Evolutionary conservation across 2,888 invertebrate genomes (phyloP).

Genomic region (Eupsilia transversa): DNA sequence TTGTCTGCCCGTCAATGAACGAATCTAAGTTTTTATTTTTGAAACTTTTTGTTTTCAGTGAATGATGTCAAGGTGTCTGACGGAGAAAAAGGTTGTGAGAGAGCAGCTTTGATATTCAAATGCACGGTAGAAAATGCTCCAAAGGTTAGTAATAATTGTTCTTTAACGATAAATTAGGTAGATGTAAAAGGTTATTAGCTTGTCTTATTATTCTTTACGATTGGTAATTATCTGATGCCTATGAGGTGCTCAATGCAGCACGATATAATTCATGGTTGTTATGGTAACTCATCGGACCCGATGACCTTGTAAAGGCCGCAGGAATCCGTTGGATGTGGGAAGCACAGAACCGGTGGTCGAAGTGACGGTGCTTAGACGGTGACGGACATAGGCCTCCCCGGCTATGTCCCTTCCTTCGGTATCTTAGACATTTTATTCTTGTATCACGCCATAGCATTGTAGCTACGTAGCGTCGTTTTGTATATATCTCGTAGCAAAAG

Average conservation of each 20-base stretch:
- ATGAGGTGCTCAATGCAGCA: neutral
- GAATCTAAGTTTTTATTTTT: neutral
- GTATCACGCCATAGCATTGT: neutral
- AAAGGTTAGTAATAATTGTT: slow-evolving; percentile 73
- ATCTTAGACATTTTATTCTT: neutral
- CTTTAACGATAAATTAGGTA: too few species aligned
- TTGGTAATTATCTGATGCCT: neutral
- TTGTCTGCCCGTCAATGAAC: neutral
- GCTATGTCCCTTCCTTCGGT: neutral
- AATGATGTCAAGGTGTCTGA: slow-evolving; percentile 81
- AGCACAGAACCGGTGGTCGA: too few species aligned
- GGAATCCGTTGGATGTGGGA: too few species aligned
- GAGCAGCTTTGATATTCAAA: slow-evolving; percentile 83
- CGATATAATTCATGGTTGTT: neutral
- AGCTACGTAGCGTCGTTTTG: neutral
- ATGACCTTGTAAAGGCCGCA: too few species aligned
- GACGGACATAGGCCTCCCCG: too few species aligned
- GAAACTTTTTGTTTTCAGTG: slow-evolving; percentile 72
- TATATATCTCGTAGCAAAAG: neutral
- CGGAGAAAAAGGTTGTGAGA: slow-evolving; percentile 84
- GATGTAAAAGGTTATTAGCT: too few species aligned
- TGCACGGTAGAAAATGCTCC: slow-evolving; percentile 80
- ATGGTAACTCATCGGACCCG: too few species aligned
- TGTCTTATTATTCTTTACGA: too few species aligned
- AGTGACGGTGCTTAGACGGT: too few species aligned